Base-by-base conservation (phyloP, 2,888 invertebrate species). In the Phaonia tiefii region DNA sequence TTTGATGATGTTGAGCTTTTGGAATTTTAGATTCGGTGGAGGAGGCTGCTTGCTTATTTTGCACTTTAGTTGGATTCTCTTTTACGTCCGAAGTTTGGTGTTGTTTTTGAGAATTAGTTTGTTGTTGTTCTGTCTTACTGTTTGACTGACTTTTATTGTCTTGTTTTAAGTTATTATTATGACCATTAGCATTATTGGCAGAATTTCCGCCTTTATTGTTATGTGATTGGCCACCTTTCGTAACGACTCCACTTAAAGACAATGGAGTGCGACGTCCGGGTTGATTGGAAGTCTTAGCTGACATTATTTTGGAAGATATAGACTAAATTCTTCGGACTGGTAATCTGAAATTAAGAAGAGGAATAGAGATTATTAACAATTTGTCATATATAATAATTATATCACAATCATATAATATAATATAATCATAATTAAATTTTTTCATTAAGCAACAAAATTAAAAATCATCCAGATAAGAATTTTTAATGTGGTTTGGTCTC, bases 271-370 rank as follows among this genome's bases (percentile, higher is more conserved):
- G 86, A n/a, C 87, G 85, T n/a, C 83, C 85, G n/a, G 84, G 85
- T 75, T 89, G 88, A 20, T 86, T 84, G 60, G 79, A 82, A 80
- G 86, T 84, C 84, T 90, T 89, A 42, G 90, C 84, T 60, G 89
- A 86, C 89, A 89, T 89, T 82, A 72, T 79, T 31, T 31, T 0
- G 46, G 54, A 26, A 37, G 69, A 25, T 15, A 44, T 42, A 15
- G 3, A 13, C n/a, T 25, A 31, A 26, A 46, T 46, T 46, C 11
- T n/a, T 46, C 26, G 25, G 26, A n/a, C 42, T 37, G 49, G 37
- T 56, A 25, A 69, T 85, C 81, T 75, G 13, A 8, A 73, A 76
- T 42, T 13, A 58, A 66, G 49, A 44, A 37, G 13, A 25, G 5
- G 2, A 37, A 37, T 58, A 13, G 26, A 58, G n/a, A n/a, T n/a